These are phyloP conservation scores for Entomobrya multifasciata DNA, from an alignment of 2,888 invertebrate genomes.

Conservation along the genomic window DNA sequence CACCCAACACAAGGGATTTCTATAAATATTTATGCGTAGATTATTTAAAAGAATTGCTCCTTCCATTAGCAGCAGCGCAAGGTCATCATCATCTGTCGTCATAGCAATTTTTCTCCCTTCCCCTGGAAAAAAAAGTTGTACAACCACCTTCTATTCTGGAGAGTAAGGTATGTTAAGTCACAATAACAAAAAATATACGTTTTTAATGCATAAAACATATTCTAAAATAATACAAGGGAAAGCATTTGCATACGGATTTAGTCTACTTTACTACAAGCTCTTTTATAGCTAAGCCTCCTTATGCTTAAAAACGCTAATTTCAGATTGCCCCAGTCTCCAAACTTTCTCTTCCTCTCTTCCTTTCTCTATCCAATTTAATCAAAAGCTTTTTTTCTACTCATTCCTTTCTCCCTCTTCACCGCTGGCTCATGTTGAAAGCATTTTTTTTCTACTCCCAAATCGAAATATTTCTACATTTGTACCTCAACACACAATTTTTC, in stretches of 20 bases:
- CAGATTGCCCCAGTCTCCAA: not conserved
- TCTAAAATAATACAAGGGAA: not conserved
- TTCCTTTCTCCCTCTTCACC: not conserved
- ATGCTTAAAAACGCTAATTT: not conserved
- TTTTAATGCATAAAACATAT: not conserved
- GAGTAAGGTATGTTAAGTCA: not conserved
- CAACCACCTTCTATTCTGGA: not conserved
- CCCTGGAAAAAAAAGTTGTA: not conserved
- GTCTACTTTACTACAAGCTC: not conserved
- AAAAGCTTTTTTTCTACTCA: not conserved
- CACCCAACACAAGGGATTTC: too few species aligned
- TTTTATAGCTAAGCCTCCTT: not conserved
- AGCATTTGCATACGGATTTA: constrained; percentile 3
- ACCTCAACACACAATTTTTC: too few species aligned
- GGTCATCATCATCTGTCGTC: not conserved
- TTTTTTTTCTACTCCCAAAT: not conserved
- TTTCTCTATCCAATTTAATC: not conserved
- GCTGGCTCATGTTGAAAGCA: not conserved
- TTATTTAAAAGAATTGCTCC: too few species aligned
- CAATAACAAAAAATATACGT: not conserved
- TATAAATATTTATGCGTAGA: too few species aligned
- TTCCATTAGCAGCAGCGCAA: too few species aligned
- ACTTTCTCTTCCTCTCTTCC: not conserved
- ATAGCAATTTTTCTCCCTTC: too few species aligned
- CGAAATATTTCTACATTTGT: not conserved